Evolutionary conservation across 1,140 invertebrate genomes (phyloP).

Genomic region (Achatina immaculata): DNA sequence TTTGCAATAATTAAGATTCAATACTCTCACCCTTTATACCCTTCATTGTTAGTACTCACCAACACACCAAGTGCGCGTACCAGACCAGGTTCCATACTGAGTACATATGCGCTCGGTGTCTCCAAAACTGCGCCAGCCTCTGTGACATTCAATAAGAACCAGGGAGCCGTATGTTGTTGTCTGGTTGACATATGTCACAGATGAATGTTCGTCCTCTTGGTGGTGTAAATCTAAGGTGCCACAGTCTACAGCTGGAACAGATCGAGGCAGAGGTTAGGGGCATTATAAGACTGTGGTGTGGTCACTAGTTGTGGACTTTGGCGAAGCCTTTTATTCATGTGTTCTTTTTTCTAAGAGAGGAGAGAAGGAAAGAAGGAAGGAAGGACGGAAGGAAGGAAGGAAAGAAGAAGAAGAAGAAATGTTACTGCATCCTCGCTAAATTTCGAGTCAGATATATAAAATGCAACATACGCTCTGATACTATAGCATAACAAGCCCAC

Average conservation of each 20-base stretch:
- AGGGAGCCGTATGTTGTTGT: constrained; percentile 47
- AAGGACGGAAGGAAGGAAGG: not conserved
- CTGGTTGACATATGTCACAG: constrained; percentile 44
- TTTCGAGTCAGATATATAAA: too few species aligned
- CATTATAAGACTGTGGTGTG: too few species aligned
- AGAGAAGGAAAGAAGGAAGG: constrained; percentile 20
- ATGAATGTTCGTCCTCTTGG: constrained; percentile 32
- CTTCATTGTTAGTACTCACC: too few species aligned
- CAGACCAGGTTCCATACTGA: constrained; percentile 49
- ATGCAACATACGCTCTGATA: too few species aligned
- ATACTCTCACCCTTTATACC: too few species aligned
- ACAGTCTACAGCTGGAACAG: constrained; percentile 56
- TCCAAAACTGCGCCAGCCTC: constrained; percentile 46
- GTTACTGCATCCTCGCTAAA: too few species aligned
- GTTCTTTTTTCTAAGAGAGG: too few species aligned
- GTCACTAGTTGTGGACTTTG: too few species aligned
- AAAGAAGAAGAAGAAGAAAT: not conserved
- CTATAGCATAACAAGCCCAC: too few species aligned
- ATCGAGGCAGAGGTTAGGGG: too few species aligned
- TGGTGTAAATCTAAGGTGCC: constrained; percentile 36
- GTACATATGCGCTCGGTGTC: constrained; percentile 45
- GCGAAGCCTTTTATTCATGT: too few species aligned
- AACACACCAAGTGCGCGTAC: constrained; percentile 46
- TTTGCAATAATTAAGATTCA: too few species aligned
- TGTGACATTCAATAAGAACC: constrained; percentile 43